Evolutionary conservation across 2,888 invertebrate species (phyloP).

Genomic region (Scaptomyza caliginosa): DNA sequence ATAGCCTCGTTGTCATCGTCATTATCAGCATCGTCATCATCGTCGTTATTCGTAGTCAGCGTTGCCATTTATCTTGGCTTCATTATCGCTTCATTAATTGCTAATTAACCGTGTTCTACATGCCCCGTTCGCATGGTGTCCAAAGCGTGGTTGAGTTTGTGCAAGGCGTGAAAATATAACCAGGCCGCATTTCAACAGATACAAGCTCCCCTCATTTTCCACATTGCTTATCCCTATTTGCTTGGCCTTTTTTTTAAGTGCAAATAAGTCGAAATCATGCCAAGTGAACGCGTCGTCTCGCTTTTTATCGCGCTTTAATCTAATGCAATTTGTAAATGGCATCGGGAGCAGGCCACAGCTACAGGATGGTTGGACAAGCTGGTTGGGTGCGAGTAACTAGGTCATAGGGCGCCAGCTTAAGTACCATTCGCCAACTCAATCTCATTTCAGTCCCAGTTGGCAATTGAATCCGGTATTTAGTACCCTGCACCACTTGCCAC

Average conservation of each 20-base stretch:
- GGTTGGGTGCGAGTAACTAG: constrained; percentile 36
- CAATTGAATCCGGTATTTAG: constrained; percentile 7
- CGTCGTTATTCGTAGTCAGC: constrained; percentile 28
- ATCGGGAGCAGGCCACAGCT: constrained; percentile 30
- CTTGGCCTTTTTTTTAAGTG: constrained; percentile 73
- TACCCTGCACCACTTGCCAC: constrained; percentile 35
- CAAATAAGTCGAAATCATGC: constrained; percentile 76
- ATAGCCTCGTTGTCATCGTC: constrained; percentile 46
- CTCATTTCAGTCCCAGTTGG: constrained; percentile 1
- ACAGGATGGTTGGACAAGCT: background rate
- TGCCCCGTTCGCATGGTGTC: constrained; percentile 41
- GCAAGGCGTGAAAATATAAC: constrained; percentile 73
- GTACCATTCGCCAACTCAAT: background rate
- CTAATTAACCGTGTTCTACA: constrained; percentile 83
- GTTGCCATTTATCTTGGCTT: constrained; percentile 79
- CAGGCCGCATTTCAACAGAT: constrained; percentile 16
- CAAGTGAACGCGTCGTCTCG: constrained; percentile 71
- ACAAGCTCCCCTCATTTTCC: background rate
- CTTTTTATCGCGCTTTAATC: constrained; percentile 73
- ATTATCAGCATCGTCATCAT: constrained; percentile 11
- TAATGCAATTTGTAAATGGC: constrained; percentile 79
- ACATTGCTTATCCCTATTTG: constrained; percentile 12
- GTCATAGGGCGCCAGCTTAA: constrained; percentile 42
- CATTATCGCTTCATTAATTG: constrained; percentile 84
- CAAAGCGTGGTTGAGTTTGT: constrained; percentile 44